Evolutionary conservation across 2,113 vertebrate species (phyloP), one percentile per base, ranked within the genome.

Genomic region (Nesoenas mayeri): DNA sequence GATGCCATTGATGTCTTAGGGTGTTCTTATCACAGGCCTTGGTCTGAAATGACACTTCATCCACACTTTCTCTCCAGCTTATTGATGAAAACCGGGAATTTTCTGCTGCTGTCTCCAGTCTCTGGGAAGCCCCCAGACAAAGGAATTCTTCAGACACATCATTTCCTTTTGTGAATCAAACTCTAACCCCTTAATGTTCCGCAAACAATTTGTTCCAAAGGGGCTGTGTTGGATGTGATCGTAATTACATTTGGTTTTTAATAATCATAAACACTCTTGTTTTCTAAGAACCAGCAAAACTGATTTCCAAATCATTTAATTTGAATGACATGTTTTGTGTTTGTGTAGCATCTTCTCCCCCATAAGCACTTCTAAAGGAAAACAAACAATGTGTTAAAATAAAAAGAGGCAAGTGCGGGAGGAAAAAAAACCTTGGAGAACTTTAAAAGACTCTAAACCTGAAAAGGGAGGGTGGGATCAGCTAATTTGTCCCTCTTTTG

Each of bases 401-500:
- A 78, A 36, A 71, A 84, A 50, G 73, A 70, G 24, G 57, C 62
- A 89, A 84, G 38, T 88, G 69, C 70, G 77, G 38, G 88, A 47
- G 58, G 85, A 25, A 15, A n/a, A 71, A 92, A 90, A 93, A 90
- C 91, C 89, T 97, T 94, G 89, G 95, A 97, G 94, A 97, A 97
- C 93, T 97, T 97, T 97, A 96, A 97, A 97, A 94, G 97, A 94
- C 77, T 95, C 88, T 93, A 89, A 96, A 94, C 91, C 90, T 95
- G 95, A 97, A 96, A 95, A 91, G 86, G 88, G 93, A 96, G 97
- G 93, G 97, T 95, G 89, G 94, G 97, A 97, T 96, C 95, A 97
- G 95, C 96, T 97, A 96, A 97, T 98, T 97, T 97, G 97, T 97
- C 97, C 95, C 94, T 97, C 97, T 96, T 97, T 97, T 97, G 95